Evolutionary conservation across 2,888 invertebrate species (phyloP), one percentile per base, ranked within the genome.

Genomic region (Clostera curtula): DNA sequence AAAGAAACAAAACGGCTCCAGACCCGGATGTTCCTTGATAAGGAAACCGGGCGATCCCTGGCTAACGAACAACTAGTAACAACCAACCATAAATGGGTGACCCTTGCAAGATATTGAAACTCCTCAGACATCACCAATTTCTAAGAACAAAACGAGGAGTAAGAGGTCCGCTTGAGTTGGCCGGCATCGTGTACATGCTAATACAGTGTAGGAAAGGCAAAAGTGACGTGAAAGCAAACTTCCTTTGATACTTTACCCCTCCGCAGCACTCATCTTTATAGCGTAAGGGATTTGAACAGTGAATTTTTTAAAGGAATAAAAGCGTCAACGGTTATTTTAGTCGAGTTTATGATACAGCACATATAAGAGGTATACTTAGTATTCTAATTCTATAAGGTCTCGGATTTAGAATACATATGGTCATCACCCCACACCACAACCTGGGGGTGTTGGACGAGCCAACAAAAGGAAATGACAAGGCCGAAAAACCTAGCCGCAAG

Each of bases 51-150:
- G 73, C 56, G 54, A 68, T 64, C 64, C 61, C 49, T 47, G 49
- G 52, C 68, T 72, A 74, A 74, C 73, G 66, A 74, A 73, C 71
- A 62, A 66, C 68, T 64, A 69, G 60, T 58, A 56, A 47, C 54
- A 50, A 40, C 33, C 50, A 31, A 43, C 70, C 67, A 64, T 31
- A 23, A 26, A 26, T 27, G 19, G 34, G 13, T 36, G 71, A 62
- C 40, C 69, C 21, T 33, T 39, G 31, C 31, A 19, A 19, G 26
- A 23, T 36, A 40, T 43, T 31, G 11, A 7, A 2, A 7, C 12
- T 7, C 20, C 7, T 8, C 7, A 17, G 11, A 13, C 22, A 30
- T 34, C 31, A 29, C 35, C 25, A 31, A 27, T 37, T 34, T 29
- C 24, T 6, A 19, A 27, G 39, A 11, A 22, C 14, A 13, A 27